Conservation (phyloP, 2,888 invertebrate genomes). For the Folsomia manolachei region DNA sequence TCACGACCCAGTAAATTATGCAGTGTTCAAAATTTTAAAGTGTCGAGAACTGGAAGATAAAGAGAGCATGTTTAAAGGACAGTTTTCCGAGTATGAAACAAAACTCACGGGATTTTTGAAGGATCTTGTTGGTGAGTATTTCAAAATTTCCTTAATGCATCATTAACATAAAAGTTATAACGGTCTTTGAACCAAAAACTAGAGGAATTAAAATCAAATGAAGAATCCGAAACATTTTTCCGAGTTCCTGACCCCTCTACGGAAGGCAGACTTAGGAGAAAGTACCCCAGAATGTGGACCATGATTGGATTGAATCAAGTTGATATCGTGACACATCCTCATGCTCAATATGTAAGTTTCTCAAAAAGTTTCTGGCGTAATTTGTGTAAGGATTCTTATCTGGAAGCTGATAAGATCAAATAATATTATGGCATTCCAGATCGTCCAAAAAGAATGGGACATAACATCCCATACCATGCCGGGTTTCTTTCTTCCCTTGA, state of each 20-base stretch:
- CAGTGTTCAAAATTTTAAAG: conserved; percentile 33
- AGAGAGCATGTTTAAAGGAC: conserved; percentile 10
- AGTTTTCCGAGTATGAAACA: conserved; percentile 13
- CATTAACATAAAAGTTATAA: too few relatives aligned
- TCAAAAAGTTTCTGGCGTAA: not conserved
- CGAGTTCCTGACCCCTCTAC: conserved; percentile 14
- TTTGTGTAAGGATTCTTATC: conserved; percentile 8
- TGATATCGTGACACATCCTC: conserved; percentile 32
- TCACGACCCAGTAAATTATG: conserved; percentile 34
- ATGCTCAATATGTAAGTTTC: conserved; percentile 34
- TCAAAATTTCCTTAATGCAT: too few relatives aligned
- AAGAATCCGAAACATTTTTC: conserved; percentile 31
- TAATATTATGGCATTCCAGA: too few relatives aligned
- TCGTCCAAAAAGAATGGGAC: not conserved
- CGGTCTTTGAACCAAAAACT: too few relatives aligned
- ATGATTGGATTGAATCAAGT: conserved; percentile 25
- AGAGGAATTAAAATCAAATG: too few relatives aligned
- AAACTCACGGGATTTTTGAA: conserved; percentile 22
- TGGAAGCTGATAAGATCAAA: too few relatives aligned
- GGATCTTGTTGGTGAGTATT: conserved; percentile 19
- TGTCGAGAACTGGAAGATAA: conserved; percentile 7
- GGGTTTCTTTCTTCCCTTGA: not conserved
- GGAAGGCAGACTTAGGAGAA: conserved; percentile 17
- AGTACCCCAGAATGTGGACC: conserved; percentile 37
- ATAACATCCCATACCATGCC: not conserved